Evolutionary conservation across 2,113 vertebrate species (phyloP), one percentile per base, ranked within the genome.

Genomic region (Actenoides hombroni): DNA sequence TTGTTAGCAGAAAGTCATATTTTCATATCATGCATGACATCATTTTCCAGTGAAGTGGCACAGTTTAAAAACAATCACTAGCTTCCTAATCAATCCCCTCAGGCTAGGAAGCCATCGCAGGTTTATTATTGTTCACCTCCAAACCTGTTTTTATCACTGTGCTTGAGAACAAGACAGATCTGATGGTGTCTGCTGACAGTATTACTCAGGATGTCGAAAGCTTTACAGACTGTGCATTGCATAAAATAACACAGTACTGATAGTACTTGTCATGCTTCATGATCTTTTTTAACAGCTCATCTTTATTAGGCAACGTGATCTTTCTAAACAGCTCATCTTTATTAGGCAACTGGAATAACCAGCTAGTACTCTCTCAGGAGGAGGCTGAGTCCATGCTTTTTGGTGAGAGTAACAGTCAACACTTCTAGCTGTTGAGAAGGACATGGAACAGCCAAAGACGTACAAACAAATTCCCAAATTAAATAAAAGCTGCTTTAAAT

Each of bases 221-320:
- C 81, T 79, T 75, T 86, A 64, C 88, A 92, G 77, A 28, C 68
- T 88, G 44, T 48, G 68, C 16, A 8, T 75, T 94, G 91, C 91
- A 68, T 84, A 83, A 95, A 86, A 64, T 77, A 84, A 39, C 37
- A 10, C 83, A 75, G 80, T 82, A 91, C 88, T 92, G 80, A 71
- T 92, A 92, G 80, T 92, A 82, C 77, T 86, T 92, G 83, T 88
- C 56, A 53, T 51, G 56, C 56, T 88, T 95, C 65, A 5, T 46
- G 42, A 51, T 92, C 88, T 83, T 90, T 92, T 8, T 61, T 57
- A 90, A 88, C 65, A 91, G 54, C 75, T 94, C 57, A 24, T 94
- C 78, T 79, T 85, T 79, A 76, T 94, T 92, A 88, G 63, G 86
- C 91, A 95, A 92, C 63, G 33, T 76, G 88, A 59, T 95, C 76